These are phyloP conservation scores for Drosophila erecta DNA, from an alignment of 1,140 invertebrate species.

Conservation along the genomic window DNA sequence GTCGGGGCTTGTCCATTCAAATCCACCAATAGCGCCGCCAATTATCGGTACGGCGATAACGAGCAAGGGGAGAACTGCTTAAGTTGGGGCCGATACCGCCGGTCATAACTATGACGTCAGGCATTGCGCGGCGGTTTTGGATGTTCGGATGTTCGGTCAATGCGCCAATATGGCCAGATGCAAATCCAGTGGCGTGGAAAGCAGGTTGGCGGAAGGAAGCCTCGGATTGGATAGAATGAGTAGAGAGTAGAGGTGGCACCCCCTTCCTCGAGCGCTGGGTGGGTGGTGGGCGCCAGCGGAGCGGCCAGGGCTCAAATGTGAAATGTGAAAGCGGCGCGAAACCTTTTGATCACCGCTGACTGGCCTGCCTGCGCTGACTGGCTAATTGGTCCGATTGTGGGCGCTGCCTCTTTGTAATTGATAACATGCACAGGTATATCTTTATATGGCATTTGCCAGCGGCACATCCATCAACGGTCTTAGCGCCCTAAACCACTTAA, in stretches of 20 bases:
- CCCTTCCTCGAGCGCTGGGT: not conserved
- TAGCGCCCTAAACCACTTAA: slow-evolving; percentile 60
- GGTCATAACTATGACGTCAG: slow-evolving; percentile 67
- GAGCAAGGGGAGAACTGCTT: slow-evolving; percentile 33
- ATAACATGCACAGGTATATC: slow-evolving; percentile 44
- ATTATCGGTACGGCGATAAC: slow-evolving; percentile 67
- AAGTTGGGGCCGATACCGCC: slow-evolving; percentile 44
- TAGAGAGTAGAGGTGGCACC: not conserved
- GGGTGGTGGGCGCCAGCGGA: slow-evolving; percentile 54
- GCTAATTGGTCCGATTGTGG: slow-evolving; percentile 66
- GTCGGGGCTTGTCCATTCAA: slow-evolving; percentile 58
- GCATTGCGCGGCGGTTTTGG: not conserved
- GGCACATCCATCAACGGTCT: slow-evolving; percentile 70
- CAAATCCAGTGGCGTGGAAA: slow-evolving; percentile 15
- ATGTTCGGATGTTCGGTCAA: slow-evolving; percentile 24
- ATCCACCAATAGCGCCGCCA: slow-evolving; percentile 66
- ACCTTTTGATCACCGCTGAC: slow-evolving; percentile 62
- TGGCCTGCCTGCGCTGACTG: slow-evolving; percentile 59
- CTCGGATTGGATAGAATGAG: slow-evolving; percentile 29
- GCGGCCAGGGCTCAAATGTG: slow-evolving; percentile 56
- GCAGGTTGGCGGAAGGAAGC: not conserved
- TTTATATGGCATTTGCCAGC: slow-evolving; percentile 54
- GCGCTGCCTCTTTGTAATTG: slow-evolving; percentile 77
- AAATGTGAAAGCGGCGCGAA: slow-evolving; percentile 46
- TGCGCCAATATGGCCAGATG: slow-evolving; percentile 62